Evolutionary conservation across 2,888 invertebrate species (phyloP), one percentile per base, ranked within the genome.

Genomic region (Netelia fuscicornis): DNA sequence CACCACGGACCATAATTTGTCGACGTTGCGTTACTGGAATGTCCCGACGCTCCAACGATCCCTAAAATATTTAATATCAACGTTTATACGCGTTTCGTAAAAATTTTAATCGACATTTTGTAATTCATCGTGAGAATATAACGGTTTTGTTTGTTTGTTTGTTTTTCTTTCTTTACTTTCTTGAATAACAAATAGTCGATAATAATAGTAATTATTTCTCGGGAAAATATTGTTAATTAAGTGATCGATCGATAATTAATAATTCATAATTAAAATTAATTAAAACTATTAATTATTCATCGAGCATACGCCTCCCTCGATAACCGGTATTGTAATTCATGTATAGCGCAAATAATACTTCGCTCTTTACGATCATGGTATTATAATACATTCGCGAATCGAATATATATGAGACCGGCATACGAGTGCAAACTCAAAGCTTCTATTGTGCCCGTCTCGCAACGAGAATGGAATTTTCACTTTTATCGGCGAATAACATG

Each of bases 391-490:
- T 77, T 56, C 11, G 42, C 10, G 56, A 67, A 76, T 67, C 10
- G 58, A 67, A 67, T 25, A n/a, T 56, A 56, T 20, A 52, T 54
- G 30, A 9, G 9, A 13, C 6, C 11, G 54, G 9, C 17, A 17
- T 20, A 30, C 2, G 62, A 13, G 37, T 44, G 23, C 13, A 67
- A 58, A 58, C 30, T 76, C 64, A 20, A 58, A 72, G 52, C 42
- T 13, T 60, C 70, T 48, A 71, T 76, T 76, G 64, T 76, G 65
- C 54, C 52, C 11, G 64, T 52, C 25, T 65, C 72, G 58, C 60
- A 23, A 72, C 54, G 54, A 23, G 67, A 67, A 58, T 71, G 83
- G 72, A 78, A 83, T 74, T 83, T 83, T 78, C 56, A 67, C 74
- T 83, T 74, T 74, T 72, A 70, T 83, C 68, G 74, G 62, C 78